Percentiles rank a stretch among this genome's conserved stretches.
Conservation (phyloP, 2,888 invertebrate genomes). For the Ectropis crepuscularia region DNA sequence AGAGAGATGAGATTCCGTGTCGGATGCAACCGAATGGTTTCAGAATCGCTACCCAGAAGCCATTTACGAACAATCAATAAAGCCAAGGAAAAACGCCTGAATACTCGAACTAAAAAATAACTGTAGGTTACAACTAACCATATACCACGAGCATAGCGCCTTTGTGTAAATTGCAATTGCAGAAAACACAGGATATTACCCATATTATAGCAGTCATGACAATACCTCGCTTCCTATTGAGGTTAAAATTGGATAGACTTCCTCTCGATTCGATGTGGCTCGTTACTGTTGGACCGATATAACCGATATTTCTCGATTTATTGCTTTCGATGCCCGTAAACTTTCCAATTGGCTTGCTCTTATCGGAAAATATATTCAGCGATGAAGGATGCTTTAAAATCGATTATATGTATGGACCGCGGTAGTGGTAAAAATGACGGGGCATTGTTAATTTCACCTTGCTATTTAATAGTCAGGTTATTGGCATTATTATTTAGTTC, state of each 20-base stretch:
- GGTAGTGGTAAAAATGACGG: background rate
- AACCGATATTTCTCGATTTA: conserved; percentile 36
- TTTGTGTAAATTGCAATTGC: conserved; percentile 21
- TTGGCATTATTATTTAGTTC: no score
- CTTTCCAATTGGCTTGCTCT: conserved; percentile 30
- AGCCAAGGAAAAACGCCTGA: no score
- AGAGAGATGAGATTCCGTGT: no score
- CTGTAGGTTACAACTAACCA: no score
- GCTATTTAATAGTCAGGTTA: background rate
- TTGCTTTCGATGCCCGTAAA: conserved; percentile 25
- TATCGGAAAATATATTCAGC: conserved; percentile 37
- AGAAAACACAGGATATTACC: conserved; percentile 44
- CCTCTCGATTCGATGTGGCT: conserved; percentile 25
- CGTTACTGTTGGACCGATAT: conserved; percentile 17
- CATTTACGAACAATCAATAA: no score
- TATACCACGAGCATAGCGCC: background rate
- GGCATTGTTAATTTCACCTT: no score
- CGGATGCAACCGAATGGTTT: no score
- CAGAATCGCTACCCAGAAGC: no score
- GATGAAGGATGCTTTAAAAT: conserved; percentile 49
- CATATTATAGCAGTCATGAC: conserved; percentile 51
- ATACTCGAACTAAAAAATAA: no score
- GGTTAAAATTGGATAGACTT: conserved; percentile 35
- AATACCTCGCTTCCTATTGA: conserved; percentile 49
- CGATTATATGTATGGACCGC: conserved; percentile 14